Evolutionary conservation across 2,113 vertebrate genomes (phyloP), one percentile per base, ranked within the genome.

Genomic region (Odocoileus hemionus): DNA sequence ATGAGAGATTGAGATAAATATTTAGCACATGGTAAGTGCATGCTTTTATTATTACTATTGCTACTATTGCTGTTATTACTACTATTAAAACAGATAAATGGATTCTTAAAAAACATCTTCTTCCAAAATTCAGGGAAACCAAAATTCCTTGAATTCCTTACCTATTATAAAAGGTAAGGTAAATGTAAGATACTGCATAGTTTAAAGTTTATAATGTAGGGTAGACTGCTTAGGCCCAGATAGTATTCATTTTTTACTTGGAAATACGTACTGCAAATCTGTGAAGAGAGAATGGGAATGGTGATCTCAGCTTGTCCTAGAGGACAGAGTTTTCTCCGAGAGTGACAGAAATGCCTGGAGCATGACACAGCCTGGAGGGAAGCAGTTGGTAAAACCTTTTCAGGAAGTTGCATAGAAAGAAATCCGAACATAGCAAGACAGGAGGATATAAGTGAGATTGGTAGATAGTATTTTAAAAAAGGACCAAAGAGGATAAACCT

Each of bases 211-310:
- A 60, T 64, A 74, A 21, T 93, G 39, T 5, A 91, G 43, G 14
- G 43, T 67, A 61, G 17, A 79, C 45, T 88, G 21, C 45, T 85
- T 57, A 39, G 16, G 15, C n/a, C 28, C n/a, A 88, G 64, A 58
- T 25, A 94, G 43, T 67, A 87, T 70, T 94, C 61, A 23, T 79
- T 91, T 91, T 94, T 91, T 26, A 70, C 76, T 55, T 96, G 57
- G 47, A 91, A 87, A 91, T 86, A 6, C 54, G 2, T 96, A 3
- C n/a, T 92, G 1, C 60, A 76, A 54, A 60, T 89, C 70, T 54
- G 10, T 36, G 64, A 86, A 64, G 54, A 82, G n/a, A 28, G 47
- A 36, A 50, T 52, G 23, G 33, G 23, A 28, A 33, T 43, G 17
- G 78, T 58, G 67, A 57, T 79, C 45, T 93, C 30, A 52, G n/a